Base-by-base conservation (phyloP, 2,113 vertebrate species). In the Larimichthys crocea region DNA sequence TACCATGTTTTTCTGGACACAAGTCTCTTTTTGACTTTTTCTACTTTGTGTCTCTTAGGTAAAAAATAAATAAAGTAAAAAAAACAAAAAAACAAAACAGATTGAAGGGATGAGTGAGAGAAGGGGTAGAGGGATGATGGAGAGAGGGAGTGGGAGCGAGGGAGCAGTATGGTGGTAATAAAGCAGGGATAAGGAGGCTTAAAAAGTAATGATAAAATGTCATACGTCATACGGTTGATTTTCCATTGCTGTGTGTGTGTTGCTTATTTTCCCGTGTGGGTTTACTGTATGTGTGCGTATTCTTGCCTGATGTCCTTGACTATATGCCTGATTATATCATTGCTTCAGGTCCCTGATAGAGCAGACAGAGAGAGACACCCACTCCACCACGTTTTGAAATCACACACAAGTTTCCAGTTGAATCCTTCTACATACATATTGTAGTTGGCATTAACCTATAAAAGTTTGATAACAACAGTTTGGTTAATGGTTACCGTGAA, bases 281-380 rank as follows among this genome's bases (percentile, higher is more conserved):
- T 76, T 10, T 74, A 26, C 60, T 65, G 55, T 61, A 17, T 42
- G 53, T 42, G 70, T 59, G 68, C 75, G 70, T 86, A 42, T 80
- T 84, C 52, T 69, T 76, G 60, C 84, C 75, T 73, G 84, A 86
- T 88, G 88, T 89, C 91, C 89, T 93, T 92, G 83, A 87, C 65
- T 87, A 60, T 78, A 77, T 69, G 50, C 82, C 84, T 78, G 86
- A 87, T 92, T 75, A 80, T 76, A 89, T 91, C 64, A 29, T 55
- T 80, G 84, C 83, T 84, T 65, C 59, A 40, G 76, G 80, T 85
- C 83, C 52, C 78, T 3, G 62, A 68, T 52, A 80, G 61, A 76
- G 64, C 76, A 78, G 64, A 72, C 16, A 22, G 46, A 71, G 56
- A 55, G 67, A 29, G n/a, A 44, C 63, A 56, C 67, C 50, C 82